Evolutionary conservation across 23 tunicate genomes (phyloP), one percentile per base, ranked within the genome.

Genomic region (Clavelina lepadiformis): DNA sequence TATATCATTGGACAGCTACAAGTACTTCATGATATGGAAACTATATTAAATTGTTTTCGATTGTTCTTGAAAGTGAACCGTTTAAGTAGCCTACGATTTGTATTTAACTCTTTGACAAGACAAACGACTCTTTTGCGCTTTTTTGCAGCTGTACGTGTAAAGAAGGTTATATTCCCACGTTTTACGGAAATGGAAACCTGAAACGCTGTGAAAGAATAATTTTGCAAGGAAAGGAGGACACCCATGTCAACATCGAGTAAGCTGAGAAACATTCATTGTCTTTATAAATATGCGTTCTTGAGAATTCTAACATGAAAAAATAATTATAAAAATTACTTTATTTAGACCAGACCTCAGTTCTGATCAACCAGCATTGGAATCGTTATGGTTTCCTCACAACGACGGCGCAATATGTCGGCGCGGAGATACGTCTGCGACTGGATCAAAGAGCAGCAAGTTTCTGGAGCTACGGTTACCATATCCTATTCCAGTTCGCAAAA

Each of bases 141-240:
- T 70, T 7, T 72, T 38, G 21, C 61, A 66, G 79, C 32, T 86
- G 95, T 57, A 63, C 51, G 49, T 86, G 95, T 55, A 66, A 64
- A 1, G 26, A 68, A 4, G 79, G 79, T 32, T 71, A 69, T 65
- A 55, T 33, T 2, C 35, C 69, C n/a, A 31, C 68, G 37, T n/a
- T 34, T 21, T 74, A 45, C 33, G 20, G 38, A 41, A 58, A 68
- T 27, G 84, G 75, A 28, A 44, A 32, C 3, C 49, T 78, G 19
- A 55, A 45, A 45, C 61, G 73, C 46, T 78, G 84, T 47, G 74
- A 27, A 25, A 27, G 33, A 26, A 3, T 2, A n/a, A n/a, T n/a
- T n/a, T 27, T 31, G 19, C 11, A 15, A 41, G 15, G 49, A 11
- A 41, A 41, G 49, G 11, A 15, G 49, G 15, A 15, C 49, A 41